phyloP scores from a whole-genome alignment of 2,888 invertebrate species.

The Eristalis arbustorum region DNA sequence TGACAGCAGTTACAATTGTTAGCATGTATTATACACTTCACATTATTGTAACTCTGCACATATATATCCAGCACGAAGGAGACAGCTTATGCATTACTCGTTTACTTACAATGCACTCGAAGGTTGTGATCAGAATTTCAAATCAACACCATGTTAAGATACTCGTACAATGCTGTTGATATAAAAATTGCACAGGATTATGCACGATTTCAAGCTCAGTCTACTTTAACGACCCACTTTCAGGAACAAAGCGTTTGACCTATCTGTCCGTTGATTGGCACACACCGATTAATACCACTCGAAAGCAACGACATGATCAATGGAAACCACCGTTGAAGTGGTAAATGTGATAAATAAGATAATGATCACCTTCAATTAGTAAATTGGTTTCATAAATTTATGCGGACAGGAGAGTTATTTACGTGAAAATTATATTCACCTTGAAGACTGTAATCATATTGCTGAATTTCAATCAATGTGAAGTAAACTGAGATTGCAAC shows the following conservation, averaged over 20 bases:
- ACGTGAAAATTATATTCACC: background rate
- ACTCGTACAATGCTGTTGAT: too few relatives aligned
- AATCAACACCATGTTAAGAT: background rate
- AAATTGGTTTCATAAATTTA: background rate
- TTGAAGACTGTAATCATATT: background rate
- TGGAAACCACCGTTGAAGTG: background rate
- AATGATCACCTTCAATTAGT: background rate
- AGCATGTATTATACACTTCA: slow-evolving; percentile 10
- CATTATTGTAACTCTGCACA: background rate
- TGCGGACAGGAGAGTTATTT: background rate
- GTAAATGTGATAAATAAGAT: slow-evolving; percentile 13
- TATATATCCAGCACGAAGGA: background rate
- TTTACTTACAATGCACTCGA: background rate
- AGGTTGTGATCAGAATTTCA: background rate
- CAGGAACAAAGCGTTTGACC: background rate
- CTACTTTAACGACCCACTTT: too few relatives aligned
- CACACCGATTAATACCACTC: background rate
- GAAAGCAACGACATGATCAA: background rate
- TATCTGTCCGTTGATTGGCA: background rate
- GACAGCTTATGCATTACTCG: background rate
- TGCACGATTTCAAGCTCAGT: background rate
- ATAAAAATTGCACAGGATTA: background rate
- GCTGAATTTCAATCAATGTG: background rate
- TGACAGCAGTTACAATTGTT: background rate
- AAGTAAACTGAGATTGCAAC: background rate